Conservation (phyloP, 2,888 invertebrate species). For the Hedychridium roseum region DNA sequence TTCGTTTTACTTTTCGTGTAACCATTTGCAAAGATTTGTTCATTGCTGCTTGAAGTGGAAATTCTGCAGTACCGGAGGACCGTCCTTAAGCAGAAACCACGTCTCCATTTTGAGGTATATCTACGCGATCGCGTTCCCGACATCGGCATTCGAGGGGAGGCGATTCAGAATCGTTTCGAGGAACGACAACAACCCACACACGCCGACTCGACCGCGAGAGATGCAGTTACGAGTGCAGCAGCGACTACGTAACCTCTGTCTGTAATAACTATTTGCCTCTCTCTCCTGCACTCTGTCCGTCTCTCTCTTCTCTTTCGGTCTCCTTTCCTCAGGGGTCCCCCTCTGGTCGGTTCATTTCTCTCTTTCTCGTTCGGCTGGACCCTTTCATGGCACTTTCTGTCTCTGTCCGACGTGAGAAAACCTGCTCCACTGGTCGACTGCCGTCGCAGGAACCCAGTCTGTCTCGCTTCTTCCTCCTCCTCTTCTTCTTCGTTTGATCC, state of each 20-base stretch:
- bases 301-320: constrained; percentile 9
- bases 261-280: constrained; percentile 32
- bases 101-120: too few relatives aligned
- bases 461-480: constrained; percentile 12
- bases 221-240: constrained; percentile 26
- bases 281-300: neutral
- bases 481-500: neutral
- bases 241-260: constrained; percentile 32
- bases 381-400: constrained; percentile 15
- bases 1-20: too few relatives aligned
- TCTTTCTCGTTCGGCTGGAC: constrained; percentile 3
- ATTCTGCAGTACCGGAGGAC: too few relatives aligned
- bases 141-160: neutral
- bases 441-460: constrained; percentile 23
- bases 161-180: constrained; percentile 1
- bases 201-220: constrained; percentile 11
- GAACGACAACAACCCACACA: neutral
- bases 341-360: too few relatives aligned
- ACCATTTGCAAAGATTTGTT: too few relatives aligned
- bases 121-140: neutral
- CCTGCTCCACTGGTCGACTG: constrained; percentile 37
- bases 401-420: constrained; percentile 31
- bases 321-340: too few relatives aligned
- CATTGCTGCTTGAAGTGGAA: too few relatives aligned
- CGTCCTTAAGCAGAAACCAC: too few relatives aligned